phyloP scores from a whole-genome alignment of 2,888 invertebrate genomes.

The Polylopha cassiicola region DNA sequence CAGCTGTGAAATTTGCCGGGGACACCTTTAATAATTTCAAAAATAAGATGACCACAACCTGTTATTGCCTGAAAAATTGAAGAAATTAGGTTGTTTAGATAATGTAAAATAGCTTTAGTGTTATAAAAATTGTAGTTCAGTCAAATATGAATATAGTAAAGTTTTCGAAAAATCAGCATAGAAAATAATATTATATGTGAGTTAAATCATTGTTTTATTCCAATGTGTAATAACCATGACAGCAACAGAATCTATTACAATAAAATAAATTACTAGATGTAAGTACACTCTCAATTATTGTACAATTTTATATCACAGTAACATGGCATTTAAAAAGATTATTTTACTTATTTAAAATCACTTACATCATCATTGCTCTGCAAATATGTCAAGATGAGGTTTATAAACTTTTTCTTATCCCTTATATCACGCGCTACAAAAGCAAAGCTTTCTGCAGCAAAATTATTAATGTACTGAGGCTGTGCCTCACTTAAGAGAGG shows the following conservation, averaged over 20 bases:
- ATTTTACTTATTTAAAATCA: constrained; percentile 27
- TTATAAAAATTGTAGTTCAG: too few species aligned
- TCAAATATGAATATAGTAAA: too few species aligned
- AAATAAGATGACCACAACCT: constrained; percentile 92
- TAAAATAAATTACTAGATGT: too few species aligned
- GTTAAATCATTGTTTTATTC: too few species aligned
- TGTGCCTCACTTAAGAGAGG: constrained; percentile 87
- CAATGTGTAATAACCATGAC: too few species aligned
- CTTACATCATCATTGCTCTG: constrained; percentile 82
- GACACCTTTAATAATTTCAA: constrained; percentile 91
- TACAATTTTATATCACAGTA: not conserved
- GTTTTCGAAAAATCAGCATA: too few species aligned
- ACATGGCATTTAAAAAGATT: not conserved
- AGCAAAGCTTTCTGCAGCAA: constrained; percentile 97
- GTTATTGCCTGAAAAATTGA: constrained; percentile 78
- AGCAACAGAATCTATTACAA: too few species aligned
- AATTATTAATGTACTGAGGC: constrained; percentile 91
- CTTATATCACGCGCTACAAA: constrained; percentile 94
- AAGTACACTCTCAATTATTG: too few species aligned
- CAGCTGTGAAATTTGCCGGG: constrained; percentile 91
- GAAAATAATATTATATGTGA: too few species aligned
- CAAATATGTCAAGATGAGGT: constrained; percentile 81
- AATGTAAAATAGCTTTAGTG: too few species aligned
- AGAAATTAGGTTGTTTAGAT: constrained; percentile 6
- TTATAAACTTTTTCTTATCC: constrained; percentile 85